Percentiles rank a stretch among this genome's conserved stretches.
phyloP scores from a whole-genome alignment of 2,888 invertebrate species.

The Drosophila stalkeri region DNA sequence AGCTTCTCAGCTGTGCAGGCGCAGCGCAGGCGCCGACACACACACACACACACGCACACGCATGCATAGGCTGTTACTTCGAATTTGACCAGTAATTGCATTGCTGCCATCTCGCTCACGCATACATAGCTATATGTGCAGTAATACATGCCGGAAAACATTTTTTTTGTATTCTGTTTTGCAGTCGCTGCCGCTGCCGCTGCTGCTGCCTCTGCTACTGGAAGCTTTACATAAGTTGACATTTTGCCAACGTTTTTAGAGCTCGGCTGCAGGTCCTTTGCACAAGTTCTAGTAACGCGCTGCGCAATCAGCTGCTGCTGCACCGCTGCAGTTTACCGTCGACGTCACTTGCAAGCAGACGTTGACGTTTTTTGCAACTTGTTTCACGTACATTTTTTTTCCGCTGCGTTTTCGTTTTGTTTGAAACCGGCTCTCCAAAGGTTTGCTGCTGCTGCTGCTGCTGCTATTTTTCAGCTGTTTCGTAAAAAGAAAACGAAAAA shows the following conservation, averaged over 20 bases:
- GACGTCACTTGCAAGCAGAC: conserved; percentile 60
- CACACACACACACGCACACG: background rate
- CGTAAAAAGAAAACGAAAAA: conserved; percentile 19
- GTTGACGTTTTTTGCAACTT: conserved; percentile 56
- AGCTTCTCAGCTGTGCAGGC: conserved; percentile 55
- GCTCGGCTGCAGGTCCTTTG: conserved; percentile 78
- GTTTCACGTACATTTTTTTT: conserved; percentile 41
- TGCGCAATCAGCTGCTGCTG: conserved; percentile 72
- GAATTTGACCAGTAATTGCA: conserved; percentile 70
- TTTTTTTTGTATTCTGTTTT: conserved; percentile 27
- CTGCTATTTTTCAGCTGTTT: conserved; percentile 68
- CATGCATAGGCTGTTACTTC: conserved; percentile 56
- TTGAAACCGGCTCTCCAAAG: conserved; percentile 74
- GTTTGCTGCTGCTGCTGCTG: conserved; percentile 57
- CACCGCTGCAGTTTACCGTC: conserved; percentile 26
- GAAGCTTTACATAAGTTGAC: conserved; percentile 76
- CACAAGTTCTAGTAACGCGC: conserved; percentile 67
- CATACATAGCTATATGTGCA: conserved; percentile 34
- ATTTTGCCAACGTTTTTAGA: conserved; percentile 64
- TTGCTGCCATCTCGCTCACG: conserved; percentile 71
- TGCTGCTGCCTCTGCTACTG: conserved; percentile 8
- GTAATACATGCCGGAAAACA: conserved; percentile 54
- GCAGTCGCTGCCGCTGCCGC: conserved; percentile 22
- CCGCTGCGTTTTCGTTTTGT: conserved; percentile 36
- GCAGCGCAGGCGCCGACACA: conserved; percentile 53